Conservation (phyloP, 1,140 invertebrate genomes). For the Pachypeltis micranthus region DNA sequence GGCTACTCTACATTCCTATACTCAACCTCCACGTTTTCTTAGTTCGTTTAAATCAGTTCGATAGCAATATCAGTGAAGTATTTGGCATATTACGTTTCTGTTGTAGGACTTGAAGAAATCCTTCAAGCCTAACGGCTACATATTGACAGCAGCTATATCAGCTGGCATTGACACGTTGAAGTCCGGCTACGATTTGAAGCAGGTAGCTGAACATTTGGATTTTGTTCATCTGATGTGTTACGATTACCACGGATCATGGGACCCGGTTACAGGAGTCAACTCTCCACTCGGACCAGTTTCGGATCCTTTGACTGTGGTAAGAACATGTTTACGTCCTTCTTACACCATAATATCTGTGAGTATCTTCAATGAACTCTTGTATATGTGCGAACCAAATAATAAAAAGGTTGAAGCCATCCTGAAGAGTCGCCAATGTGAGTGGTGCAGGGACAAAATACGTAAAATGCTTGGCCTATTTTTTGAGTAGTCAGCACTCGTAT, state of each 20-base stretch:
- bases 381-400: neutral
- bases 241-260: constrained; percentile 81
- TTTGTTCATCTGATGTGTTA: constrained; percentile 83
- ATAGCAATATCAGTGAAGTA: too few species aligned
- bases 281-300: constrained; percentile 32
- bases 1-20: too few species aligned
- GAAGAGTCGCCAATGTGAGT: too few species aligned
- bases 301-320: constrained; percentile 21
- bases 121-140: constrained; percentile 44
- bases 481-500: too few species aligned
- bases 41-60: too few species aligned
- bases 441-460: too few species aligned
- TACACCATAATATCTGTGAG: neutral
- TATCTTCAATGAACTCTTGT: neutral
- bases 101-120: constrained; percentile 47
- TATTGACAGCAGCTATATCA: constrained; percentile 65
- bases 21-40: too few species aligned
- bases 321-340: neutral
- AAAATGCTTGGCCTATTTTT: too few species aligned
- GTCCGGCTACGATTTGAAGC: constrained; percentile 58
- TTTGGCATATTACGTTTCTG: too few species aligned
- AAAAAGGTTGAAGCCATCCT: too few species aligned
- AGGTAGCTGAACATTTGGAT: constrained; percentile 60
- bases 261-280: constrained; percentile 58
- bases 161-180: constrained; percentile 58